These are phyloP conservation scores for Hephaestus fuliginosus DNA, from an alignment of 2,797 vertebrate species.

Conservation along the genomic window DNA sequence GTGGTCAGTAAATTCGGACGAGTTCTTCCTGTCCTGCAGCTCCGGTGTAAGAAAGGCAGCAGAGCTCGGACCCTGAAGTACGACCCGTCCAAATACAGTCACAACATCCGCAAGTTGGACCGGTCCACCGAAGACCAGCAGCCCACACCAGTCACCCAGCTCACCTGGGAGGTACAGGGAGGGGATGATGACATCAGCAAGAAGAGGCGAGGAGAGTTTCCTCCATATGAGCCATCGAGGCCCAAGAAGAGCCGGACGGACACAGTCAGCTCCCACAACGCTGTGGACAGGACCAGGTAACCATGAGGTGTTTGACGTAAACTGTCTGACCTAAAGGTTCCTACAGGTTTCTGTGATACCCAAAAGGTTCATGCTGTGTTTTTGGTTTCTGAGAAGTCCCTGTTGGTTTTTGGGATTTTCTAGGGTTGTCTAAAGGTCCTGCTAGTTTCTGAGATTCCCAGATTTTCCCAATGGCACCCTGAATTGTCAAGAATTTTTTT, in stretches of 20 bases:
- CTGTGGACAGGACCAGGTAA: constrained; percentile 46
- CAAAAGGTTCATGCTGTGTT: not conserved
- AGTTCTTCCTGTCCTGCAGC: constrained; percentile 92
- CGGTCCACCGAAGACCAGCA: constrained; percentile 14
- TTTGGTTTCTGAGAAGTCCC: not conserved
- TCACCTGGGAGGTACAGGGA: constrained; percentile 91
- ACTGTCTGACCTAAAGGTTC: not conserved
- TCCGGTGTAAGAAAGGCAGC: constrained; percentile 82
- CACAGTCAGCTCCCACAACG: not conserved
- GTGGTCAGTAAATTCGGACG: constrained; percentile 96
- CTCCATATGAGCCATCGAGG: constrained; percentile 62
- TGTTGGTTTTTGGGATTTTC: not conserved
- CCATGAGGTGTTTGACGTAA: not conserved
- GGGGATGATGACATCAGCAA: constrained; percentile 87
- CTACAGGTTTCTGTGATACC: not conserved
- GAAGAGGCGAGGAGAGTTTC: constrained; percentile 90
- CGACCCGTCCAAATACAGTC: constrained; percentile 97
- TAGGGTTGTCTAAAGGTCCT: not conserved
- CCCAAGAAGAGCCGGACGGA: constrained; percentile 76
- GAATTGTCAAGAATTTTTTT: not conserved
- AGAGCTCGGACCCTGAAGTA: constrained; percentile 92
- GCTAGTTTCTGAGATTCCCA: not conserved
- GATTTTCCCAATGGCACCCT: no score
- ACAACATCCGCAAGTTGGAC: constrained; percentile 93
- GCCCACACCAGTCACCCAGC: constrained; percentile 83